Evolutionary conservation across 2,113 vertebrate species (phyloP), one percentile per base, ranked within the genome.

Genomic region (Sterrhoptilus dennistouni): DNA sequence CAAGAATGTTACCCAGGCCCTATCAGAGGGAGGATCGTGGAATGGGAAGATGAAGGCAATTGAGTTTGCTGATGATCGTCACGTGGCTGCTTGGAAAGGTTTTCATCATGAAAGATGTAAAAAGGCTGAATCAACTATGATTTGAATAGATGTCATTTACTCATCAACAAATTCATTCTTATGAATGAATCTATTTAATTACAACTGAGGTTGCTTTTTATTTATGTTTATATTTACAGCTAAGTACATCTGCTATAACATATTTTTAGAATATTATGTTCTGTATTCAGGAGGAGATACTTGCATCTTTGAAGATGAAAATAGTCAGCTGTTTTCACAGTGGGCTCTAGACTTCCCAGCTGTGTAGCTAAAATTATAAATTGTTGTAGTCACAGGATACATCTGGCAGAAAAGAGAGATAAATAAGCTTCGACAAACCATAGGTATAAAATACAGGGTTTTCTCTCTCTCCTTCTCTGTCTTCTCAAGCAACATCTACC

Each of bases 211-310:
- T 52, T 90, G 69, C 31, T 87, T 92, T 93, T 95, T 71, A 70
- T 72, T 85, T 83, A 65, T 93, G 49, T 93, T 97, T 95, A 54
- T 95, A 84, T 89, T 95, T 94, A 89, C 86, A 84, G 31, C 61
- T 71, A 77, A 95, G 79, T 81, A 83, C 64, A 91, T 83, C 77
- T 83, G 80, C 33, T 92, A 78, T 66, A 78, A 60, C 16, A n/a
- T 90, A 95, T 92, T 95, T 95, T 94, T 95, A 94, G 95, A 92
- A 66, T 56, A 80, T 40, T 28, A 70, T 35, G 20, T 85, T 87
- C 56, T 79, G 36, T 53, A 50, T 70, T 66, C 21, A 31, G 49
- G 36, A 84, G 86, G 63, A 92, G 56, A 87, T n/a, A 89, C 68
- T 75, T 87, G 52, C 40, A 84, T 84, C 72, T 84, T 27, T 75